phyloP scores from a whole-genome alignment of 2,797 vertebrate species.

The Amblyraja radiata region DNA sequence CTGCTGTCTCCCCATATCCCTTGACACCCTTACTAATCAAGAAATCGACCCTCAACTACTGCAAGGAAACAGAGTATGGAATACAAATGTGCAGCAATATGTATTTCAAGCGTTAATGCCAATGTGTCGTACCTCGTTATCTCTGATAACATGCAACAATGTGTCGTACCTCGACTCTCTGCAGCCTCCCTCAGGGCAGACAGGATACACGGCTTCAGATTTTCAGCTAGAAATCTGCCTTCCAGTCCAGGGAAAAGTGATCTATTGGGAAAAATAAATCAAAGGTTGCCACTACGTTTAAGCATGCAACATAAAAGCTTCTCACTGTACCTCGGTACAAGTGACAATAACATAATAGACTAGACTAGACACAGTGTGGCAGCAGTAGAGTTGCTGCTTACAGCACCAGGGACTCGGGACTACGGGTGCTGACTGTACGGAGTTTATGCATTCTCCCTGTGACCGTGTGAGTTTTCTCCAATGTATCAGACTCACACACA shows the following conservation, averaged over 20 bases:
- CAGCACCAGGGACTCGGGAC: no score
- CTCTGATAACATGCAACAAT: no score
- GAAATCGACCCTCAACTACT: not conserved
- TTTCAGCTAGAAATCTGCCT: conserved; percentile 77
- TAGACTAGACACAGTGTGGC: no score
- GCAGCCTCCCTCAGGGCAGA: conserved; percentile 80
- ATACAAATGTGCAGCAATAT: not conserved
- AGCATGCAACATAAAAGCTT: not conserved
- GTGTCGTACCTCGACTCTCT: conserved; percentile 81
- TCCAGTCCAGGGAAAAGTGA: conserved; percentile 89
- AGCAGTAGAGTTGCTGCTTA: no score
- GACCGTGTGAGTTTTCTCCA: no score
- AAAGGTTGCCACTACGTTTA: not conserved
- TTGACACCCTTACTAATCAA: not conserved
- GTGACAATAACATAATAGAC: no score
- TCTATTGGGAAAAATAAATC: conserved; percentile 53
- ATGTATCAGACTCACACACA: no score
- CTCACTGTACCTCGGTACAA: no score
- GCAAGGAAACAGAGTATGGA: not conserved
- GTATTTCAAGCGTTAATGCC: not conserved
- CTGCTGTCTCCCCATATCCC: no score
- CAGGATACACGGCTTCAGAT: conserved; percentile 74
- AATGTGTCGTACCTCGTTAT: conserved; percentile 28
- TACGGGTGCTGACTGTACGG: no score
- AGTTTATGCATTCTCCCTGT: no score